Conservation (phyloP, 2,797 vertebrate species). For the Euphonia xanthogaster region DNA sequence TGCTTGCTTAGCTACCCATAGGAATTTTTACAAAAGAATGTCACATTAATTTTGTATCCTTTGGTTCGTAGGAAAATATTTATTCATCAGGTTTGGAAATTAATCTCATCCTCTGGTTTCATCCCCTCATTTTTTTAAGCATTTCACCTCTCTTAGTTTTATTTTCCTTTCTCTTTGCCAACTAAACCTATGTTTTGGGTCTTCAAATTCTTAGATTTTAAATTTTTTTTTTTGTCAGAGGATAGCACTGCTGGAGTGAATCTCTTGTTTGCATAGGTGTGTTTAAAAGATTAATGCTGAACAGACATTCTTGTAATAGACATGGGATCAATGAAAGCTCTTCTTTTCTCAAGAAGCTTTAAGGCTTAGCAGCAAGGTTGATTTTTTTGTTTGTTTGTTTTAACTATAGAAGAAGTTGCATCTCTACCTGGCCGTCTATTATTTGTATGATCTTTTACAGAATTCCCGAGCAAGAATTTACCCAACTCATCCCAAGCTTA, state of each 20-base stretch:
- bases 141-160: not conserved
- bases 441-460: not conserved
- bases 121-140: not conserved
- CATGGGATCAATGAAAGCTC: conserved; percentile 37
- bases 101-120: not conserved
- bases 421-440: not conserved
- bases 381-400: not conserved
- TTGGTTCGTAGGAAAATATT: not conserved
- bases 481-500: not conserved
- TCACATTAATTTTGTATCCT: not conserved
- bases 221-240: not conserved
- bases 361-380: not conserved
- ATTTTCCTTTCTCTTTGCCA: not conserved
- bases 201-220: not conserved
- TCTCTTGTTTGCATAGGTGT: conserved; percentile 28
- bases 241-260: not conserved
- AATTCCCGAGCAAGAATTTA: not conserved
- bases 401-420: not conserved
- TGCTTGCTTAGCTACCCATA: not conserved
- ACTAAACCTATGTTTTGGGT: not conserved
- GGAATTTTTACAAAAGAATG: not conserved
- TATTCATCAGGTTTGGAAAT: not conserved
- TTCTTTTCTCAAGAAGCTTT: conserved; percentile 28
- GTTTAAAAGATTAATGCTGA: conserved; percentile 50
- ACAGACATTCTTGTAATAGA: conserved; percentile 31